phyloP scores from a whole-genome alignment of 1,140 invertebrate genomes.

The Microplitis demolitor region DNA sequence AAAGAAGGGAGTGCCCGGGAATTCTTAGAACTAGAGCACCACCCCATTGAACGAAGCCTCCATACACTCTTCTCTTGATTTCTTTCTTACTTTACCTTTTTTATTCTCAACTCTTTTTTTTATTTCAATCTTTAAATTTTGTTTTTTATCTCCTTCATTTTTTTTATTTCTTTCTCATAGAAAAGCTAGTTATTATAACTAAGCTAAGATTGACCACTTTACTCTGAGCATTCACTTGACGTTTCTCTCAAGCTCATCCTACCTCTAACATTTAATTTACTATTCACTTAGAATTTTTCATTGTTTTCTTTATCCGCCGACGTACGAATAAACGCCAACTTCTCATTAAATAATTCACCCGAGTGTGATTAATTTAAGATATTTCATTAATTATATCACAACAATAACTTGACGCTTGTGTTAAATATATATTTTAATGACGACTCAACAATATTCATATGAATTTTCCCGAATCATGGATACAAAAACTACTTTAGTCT shows the following conservation, averaged over 20 bases:
- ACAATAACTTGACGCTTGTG: no score
- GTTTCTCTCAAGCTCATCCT: background rate
- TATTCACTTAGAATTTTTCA: background rate
- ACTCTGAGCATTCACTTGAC: background rate
- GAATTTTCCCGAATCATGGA: no score
- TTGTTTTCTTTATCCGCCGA: background rate
- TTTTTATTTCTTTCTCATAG: background rate
- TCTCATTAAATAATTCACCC: background rate
- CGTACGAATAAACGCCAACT: no score
- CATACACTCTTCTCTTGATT: background rate
- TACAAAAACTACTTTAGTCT: no score
- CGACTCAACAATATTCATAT: no score
- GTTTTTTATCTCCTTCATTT: background rate
- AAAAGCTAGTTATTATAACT: background rate
- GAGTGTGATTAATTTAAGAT: background rate
- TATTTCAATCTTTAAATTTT: background rate
- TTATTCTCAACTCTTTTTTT: background rate
- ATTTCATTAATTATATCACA: background rate
- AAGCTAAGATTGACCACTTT: conserved; percentile 4
- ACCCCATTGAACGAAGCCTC: conserved; percentile 15
- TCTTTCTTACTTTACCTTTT: conserved; percentile 7
- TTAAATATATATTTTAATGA: no score
- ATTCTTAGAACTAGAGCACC: conserved; percentile 24
- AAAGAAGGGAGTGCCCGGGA: conserved; percentile 15
- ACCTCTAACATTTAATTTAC: background rate